Conservation (phyloP, 2,797 vertebrate species). For the Distichodus sexfasciatus region DNA sequence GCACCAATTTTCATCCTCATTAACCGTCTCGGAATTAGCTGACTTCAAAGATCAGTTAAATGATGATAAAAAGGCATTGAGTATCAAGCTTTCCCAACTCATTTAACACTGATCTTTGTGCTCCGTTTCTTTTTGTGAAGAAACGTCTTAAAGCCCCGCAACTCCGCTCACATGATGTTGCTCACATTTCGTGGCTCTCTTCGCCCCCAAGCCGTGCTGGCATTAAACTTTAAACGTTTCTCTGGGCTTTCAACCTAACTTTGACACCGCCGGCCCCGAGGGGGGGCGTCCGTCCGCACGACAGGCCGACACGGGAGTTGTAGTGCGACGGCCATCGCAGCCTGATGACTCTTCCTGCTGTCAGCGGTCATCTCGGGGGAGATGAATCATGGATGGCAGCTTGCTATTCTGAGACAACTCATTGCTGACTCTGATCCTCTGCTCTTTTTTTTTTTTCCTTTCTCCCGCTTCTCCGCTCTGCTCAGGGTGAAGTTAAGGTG, state of each 20-base stretch:
- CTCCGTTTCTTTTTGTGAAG: too few relatives aligned
- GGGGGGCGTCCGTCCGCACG: background rate
- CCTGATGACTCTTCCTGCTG: conserved; percentile 13
- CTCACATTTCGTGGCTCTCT: background rate
- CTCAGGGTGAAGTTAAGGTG: conserved; percentile 78
- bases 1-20: too few relatives aligned
- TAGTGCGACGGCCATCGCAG: background rate
- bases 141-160: background rate
- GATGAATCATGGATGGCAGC: conserved; percentile 7
- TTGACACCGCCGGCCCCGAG: background rate
- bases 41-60: too few relatives aligned
- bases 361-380: conserved; percentile 22
- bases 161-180: background rate
- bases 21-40: too few relatives aligned
- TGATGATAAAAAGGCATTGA: too few relatives aligned
- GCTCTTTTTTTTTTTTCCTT: too few relatives aligned
- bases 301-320: background rate
- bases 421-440: conserved; percentile 33
- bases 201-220: background rate
- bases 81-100: too few relatives aligned
- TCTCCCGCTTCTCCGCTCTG: conserved; percentile 15
- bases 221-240: background rate
- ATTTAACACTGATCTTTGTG: too few relatives aligned
- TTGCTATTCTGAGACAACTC: conserved; percentile 38
- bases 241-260: background rate